These are phyloP conservation scores for Neoitamus cyanurus DNA, from an alignment of 2,888 invertebrate species.

Conservation along the genomic window DNA sequence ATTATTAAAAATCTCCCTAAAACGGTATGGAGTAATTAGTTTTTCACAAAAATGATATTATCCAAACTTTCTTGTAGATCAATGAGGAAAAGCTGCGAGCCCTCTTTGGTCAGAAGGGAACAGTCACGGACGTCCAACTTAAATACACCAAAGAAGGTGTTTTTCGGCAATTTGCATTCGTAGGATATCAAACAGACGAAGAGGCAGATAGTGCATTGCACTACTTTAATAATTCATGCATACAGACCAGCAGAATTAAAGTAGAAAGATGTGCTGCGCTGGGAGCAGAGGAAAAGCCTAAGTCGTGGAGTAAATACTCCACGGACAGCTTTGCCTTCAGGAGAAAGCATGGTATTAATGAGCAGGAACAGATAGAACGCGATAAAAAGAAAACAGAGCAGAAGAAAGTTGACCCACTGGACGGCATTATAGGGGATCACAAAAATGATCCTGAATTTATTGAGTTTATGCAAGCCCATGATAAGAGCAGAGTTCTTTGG, in stretches of 20 bases:
- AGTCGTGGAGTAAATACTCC: conserved; percentile 94
- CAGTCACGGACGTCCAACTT: conserved; percentile 91
- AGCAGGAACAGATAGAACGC: conserved; percentile 57
- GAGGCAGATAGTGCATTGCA: conserved; percentile 82
- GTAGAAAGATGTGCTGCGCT: conserved; percentile 80
- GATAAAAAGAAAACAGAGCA: conserved; percentile 60
- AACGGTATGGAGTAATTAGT: conserved; percentile 71
- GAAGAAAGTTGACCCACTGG: conserved; percentile 68
- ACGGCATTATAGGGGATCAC: conserved; percentile 78
- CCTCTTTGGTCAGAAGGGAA: conserved; percentile 82
- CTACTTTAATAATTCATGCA: conserved; percentile 85
- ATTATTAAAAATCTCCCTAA: conserved; percentile 92
- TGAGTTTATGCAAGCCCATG: conserved; percentile 90
- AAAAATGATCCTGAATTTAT: conserved; percentile 89
- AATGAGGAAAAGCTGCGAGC: conserved; percentile 80
- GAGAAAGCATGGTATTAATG: conserved; percentile 67
- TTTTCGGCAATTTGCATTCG: conserved; percentile 93
- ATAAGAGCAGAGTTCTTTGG: conserved; percentile 70
- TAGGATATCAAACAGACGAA: conserved; percentile 86
- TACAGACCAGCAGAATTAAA: conserved; percentile 83
- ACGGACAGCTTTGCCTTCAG: conserved; percentile 78
- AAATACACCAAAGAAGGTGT: conserved; percentile 92
- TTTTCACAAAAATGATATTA: not conserved
- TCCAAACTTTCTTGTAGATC: conserved; percentile 70
- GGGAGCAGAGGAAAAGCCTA: conserved; percentile 80